Evolutionary conservation across 2,113 vertebrate species (phyloP).

Genomic region (Sinocyclocheilus rhinocerous): DNA sequence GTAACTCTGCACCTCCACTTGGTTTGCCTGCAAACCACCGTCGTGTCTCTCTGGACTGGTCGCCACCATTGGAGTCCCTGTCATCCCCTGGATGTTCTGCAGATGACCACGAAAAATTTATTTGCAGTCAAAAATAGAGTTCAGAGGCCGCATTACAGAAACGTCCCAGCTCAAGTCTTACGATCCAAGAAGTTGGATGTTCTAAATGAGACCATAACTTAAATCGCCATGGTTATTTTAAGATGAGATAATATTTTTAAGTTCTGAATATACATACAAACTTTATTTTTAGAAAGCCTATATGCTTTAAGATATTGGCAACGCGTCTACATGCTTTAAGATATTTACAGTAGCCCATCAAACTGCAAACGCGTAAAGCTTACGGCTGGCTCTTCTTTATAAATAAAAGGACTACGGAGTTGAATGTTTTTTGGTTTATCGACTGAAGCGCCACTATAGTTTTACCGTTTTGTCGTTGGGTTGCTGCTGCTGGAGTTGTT

Average conservation of each 20-base stretch:
- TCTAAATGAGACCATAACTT: background rate
- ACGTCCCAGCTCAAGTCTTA: background rate
- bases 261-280: background rate
- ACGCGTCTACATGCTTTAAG: background rate
- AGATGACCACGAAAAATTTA: constrained; percentile 63
- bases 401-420: background rate
- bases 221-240: background rate
- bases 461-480: constrained; percentile 98
- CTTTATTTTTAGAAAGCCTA: background rate
- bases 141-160: background rate
- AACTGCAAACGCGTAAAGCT: background rate
- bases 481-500: constrained; percentile 94
- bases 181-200: background rate
- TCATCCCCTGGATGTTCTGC: constrained; percentile 99
- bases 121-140: background rate
- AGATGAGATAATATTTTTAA: too few species aligned
- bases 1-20: constrained; percentile 99
- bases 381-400: background rate
- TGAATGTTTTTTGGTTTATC: background rate
- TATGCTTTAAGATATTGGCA: too few species aligned
- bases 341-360: background rate
- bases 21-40: constrained; percentile 95
- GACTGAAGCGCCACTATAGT: background rate
- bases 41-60: constrained; percentile 97
- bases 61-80: constrained; percentile 98